Evolutionary conservation across 2,113 vertebrate genomes (phyloP), one percentile per base, ranked within the genome.

Genomic region (Passer montanus): DNA sequence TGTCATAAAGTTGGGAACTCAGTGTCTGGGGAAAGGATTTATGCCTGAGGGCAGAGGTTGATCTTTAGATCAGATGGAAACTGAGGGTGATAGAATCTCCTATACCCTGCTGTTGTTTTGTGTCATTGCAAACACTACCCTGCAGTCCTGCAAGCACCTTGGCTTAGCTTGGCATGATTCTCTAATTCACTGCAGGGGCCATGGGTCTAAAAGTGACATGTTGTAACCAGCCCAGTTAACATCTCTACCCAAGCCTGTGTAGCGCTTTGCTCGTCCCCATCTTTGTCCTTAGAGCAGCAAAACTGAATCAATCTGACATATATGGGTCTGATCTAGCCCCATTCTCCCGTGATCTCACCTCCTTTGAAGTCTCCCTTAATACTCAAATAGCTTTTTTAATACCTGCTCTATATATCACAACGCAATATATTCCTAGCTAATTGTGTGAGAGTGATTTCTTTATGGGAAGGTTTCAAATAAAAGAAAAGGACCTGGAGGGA

Each of bases 351-450:
- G 92, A 95, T 90, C 94, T 97, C 92, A 95, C 80, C 79, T 93
- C 68, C 72, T 77, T 5, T 86, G 50, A 77, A 93, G 88, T 50
- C 55, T 75, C 15, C 89, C 55, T 69, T 86, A 90, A 90, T 95
- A 59, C 55, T 70, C 8, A 9, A 86, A 96, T 90, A 55, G 86
- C 79, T 96, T 90, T 93, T 94, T 97, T 84, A 96, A 86, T 92
- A 84, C 73, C 83, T 89, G 43, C 56, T 78, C 64, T 39, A 89
- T 94, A 93, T 93, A 96, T 93, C 94, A 90, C 73, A 56, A 9
- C 63, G 83, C 68, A 90, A 81, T 93, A 77, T 80, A 81, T 69
- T 59, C 83, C 84, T 75, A 39, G 76, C 76, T 92, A 93, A 84
- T 78, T 74, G 50, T 67, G 27, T 47, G 39, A 46, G 83, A 72